Conservation (phyloP, 2,113 vertebrate genomes). For the Leucopsar rothschildi region DNA sequence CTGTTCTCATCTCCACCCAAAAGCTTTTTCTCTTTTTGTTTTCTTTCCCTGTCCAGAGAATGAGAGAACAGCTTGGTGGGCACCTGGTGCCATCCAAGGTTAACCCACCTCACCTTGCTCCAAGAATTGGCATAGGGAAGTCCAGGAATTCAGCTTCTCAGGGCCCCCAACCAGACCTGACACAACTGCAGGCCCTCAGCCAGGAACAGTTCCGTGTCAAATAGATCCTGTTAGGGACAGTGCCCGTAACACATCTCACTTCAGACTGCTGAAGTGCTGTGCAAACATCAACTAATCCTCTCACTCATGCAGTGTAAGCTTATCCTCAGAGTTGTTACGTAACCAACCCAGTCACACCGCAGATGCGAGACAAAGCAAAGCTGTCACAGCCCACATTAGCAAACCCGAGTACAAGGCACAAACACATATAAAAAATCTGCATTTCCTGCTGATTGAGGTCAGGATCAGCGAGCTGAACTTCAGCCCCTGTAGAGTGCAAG, state of each 20-base stretch:
- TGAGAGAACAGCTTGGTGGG: background rate
- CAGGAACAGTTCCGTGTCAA: background rate
- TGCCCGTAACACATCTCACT: background rate
- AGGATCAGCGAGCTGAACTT: background rate
- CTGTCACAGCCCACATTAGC: background rate
- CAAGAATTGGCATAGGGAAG: background rate
- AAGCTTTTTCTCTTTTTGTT: background rate
- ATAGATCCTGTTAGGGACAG: background rate
- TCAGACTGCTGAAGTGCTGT: background rate
- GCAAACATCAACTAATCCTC: constrained; percentile 4
- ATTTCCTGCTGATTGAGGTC: background rate
- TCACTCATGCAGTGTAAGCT: background rate
- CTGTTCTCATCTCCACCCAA: background rate
- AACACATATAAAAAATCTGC: background rate
- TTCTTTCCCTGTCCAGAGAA: background rate
- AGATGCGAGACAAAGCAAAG: background rate
- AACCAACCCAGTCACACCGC: background rate
- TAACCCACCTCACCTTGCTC: background rate
- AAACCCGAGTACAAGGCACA: background rate
- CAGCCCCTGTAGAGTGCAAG: background rate
- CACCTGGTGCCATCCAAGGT: background rate
- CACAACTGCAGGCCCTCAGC: background rate
- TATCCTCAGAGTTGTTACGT: background rate
- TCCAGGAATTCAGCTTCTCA: background rate
- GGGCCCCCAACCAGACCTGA: background rate